Evolutionary conservation across 2,113 vertebrate species (phyloP).

Genomic region (Dissostichus mawsoni): DNA sequence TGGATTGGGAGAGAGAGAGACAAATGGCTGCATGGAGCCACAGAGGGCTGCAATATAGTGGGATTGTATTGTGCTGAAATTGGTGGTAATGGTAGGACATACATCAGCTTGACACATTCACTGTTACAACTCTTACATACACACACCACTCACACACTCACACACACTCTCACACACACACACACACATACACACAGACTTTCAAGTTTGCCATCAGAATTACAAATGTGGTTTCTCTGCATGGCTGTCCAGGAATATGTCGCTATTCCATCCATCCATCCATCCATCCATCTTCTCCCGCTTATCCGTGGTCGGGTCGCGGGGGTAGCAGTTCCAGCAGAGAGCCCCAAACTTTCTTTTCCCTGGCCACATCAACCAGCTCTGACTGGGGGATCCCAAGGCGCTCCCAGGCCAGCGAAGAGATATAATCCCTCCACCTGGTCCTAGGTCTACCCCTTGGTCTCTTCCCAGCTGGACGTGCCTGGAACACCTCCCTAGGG

Average conservation of each 20-base stretch:
- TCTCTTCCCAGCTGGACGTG: no score
- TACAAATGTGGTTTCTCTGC: neutral
- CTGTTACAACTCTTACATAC: neutral
- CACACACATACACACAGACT: neutral
- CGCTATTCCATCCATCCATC: no score
- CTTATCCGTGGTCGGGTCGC: no score
- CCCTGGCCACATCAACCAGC: no score
- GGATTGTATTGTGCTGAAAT: slow-evolving; percentile 42
- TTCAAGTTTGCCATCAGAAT: slow-evolving; percentile 21
- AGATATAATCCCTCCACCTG: no score
- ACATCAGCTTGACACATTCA: slow-evolving; percentile 59
- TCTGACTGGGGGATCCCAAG: no score
- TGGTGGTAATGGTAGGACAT: slow-evolving; percentile 62
- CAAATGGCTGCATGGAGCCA: slow-evolving; percentile 36
- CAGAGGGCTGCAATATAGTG: slow-evolving; percentile 3
- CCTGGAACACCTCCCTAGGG: no score
- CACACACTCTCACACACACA: slow-evolving; percentile 9
- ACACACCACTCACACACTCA: slow-evolving; percentile 9
- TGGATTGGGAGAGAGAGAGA: slow-evolving; percentile 1
- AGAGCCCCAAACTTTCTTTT: no score
- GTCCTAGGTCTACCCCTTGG: no score
- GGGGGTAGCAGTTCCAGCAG: no score
- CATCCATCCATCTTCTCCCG: no score
- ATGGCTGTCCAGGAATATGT: neutral
- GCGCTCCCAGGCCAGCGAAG: no score